These are phyloP conservation scores for Acanthis flammea DNA, from an alignment of 2,797 vertebrate genomes.

Conservation along the genomic window DNA sequence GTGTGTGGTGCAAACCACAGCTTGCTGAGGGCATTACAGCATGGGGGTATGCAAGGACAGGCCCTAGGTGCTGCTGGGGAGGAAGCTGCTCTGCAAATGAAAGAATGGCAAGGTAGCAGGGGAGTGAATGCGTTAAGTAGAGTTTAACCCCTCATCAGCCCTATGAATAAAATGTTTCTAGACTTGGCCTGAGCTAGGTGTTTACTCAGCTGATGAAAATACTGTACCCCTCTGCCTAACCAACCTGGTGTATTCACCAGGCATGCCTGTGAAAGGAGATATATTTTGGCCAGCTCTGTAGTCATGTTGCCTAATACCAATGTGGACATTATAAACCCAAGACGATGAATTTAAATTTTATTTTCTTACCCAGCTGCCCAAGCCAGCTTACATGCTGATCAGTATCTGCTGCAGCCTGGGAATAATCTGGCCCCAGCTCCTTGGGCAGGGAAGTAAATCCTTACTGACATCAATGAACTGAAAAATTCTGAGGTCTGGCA, in stretches of 20 bases:
- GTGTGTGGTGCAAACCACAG: not conserved
- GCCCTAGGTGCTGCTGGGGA: not conserved
- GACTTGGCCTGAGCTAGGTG: not conserved
- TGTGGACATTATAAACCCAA: not conserved
- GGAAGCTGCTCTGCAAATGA: not conserved
- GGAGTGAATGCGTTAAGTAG: not conserved
- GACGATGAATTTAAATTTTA: slow-evolving; percentile 24
- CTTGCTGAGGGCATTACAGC: slow-evolving; percentile 10
- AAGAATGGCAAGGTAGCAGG: not conserved
- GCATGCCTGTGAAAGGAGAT: not conserved
- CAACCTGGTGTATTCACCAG: not conserved
- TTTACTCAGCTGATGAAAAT: not conserved
- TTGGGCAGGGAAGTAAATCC: slow-evolving; percentile 54
- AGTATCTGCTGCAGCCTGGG: slow-evolving; percentile 36
- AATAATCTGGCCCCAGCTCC: slow-evolving; percentile 47
- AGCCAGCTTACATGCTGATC: slow-evolving; percentile 18
- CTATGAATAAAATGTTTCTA: slow-evolving; percentile 6
- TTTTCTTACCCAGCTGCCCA: slow-evolving; percentile 21
- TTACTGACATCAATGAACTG: slow-evolving; percentile 58
- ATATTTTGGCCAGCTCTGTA: not conserved
- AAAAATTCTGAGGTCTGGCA: slow-evolving; percentile 61
- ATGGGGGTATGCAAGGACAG: not conserved
- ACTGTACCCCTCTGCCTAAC: not conserved
- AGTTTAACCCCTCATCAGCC: not conserved
- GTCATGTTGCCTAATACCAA: not conserved